Percentiles rank a stretch among this genome's conserved stretches.
Evolutionary conservation across 2,888 invertebrate genomes (phyloP).

Genomic region (Cephus rjabovi): DNA sequence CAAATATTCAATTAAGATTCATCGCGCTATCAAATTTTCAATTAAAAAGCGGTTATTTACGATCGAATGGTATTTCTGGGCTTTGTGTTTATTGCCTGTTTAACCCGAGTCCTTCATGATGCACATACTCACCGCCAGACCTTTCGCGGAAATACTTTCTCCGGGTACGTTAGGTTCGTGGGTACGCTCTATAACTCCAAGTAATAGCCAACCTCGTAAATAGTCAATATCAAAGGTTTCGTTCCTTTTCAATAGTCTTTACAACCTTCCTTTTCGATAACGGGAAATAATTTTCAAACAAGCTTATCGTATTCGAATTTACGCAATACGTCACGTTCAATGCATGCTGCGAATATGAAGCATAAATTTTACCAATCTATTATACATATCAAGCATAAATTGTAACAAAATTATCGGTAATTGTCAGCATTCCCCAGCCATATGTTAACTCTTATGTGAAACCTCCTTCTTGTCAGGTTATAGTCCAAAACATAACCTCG

Average conservation of each 20-base stretch:
- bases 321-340: neutral
- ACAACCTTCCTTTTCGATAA: neutral
- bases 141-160: neutral
- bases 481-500: no score
- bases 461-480: no score
- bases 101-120: neutral
- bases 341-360: no score
- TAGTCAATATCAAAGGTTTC: neutral
- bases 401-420: no score
- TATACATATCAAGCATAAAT: no score
- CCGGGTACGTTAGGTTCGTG: neutral
- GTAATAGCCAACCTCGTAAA: neutral
- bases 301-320: neutral
- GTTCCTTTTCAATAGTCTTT: neutral
- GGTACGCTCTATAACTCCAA: neutral
- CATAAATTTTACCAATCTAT: no score
- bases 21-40: neutral
- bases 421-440: no score
- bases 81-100: neutral
- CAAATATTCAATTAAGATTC: neutral
- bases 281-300: neutral
- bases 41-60: no score
- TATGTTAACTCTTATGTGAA: no score
- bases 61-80: no score
- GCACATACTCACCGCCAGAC: neutral